Evolutionary conservation across 1,140 invertebrate species (phyloP).

Genomic region (Laodelphax striatellus): DNA sequence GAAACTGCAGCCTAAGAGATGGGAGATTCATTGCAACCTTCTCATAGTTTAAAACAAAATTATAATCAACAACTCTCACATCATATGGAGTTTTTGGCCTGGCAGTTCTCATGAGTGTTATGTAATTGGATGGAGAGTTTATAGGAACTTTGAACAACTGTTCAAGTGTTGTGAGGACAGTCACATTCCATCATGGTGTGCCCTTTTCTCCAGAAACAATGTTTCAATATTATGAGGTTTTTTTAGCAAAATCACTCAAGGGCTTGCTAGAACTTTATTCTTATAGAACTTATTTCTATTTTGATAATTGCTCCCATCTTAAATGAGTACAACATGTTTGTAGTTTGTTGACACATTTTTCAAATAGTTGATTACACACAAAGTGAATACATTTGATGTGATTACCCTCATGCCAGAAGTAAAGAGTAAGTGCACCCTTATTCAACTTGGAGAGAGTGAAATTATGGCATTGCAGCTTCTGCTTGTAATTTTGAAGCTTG

Average conservation of each 20-base stretch:
- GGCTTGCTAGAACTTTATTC: slow-evolving; percentile 31
- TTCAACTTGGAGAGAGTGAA: slow-evolving; percentile 17
- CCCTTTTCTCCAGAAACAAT: slow-evolving; percentile 21
- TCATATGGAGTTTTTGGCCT: too few relatives aligned
- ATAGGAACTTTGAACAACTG: slow-evolving; percentile 11
- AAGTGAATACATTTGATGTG: too few relatives aligned
- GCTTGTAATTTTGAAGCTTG: too few relatives aligned
- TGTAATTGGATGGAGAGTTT: slow-evolving; percentile 10
- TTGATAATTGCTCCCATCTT: slow-evolving; percentile 20
- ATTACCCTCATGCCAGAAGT: slow-evolving; percentile 27
- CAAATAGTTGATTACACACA: too few relatives aligned
- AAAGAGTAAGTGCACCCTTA: slow-evolving; percentile 21
- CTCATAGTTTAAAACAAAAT: slow-evolving; percentile 14
- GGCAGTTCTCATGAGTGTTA: slow-evolving; percentile 10
- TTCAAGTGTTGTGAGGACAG: not conserved
- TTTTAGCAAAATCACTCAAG: not conserved
- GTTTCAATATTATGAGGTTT: not conserved
- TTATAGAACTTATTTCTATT: too few relatives aligned
- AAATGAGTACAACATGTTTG: slow-evolving; percentile 14
- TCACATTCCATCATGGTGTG: slow-evolving; percentile 24
- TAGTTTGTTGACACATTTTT: not conserved
- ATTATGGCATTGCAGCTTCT: too few relatives aligned
- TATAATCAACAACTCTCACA: slow-evolving; percentile 6
- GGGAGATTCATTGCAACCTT: slow-evolving; percentile 1
- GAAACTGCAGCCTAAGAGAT: slow-evolving; percentile 7